A percentile compares a stretch with the other conserved stretches of the same genome.
Conservation (phyloP, 2,888 invertebrate species). For the Diabrotica balteata region DNA sequence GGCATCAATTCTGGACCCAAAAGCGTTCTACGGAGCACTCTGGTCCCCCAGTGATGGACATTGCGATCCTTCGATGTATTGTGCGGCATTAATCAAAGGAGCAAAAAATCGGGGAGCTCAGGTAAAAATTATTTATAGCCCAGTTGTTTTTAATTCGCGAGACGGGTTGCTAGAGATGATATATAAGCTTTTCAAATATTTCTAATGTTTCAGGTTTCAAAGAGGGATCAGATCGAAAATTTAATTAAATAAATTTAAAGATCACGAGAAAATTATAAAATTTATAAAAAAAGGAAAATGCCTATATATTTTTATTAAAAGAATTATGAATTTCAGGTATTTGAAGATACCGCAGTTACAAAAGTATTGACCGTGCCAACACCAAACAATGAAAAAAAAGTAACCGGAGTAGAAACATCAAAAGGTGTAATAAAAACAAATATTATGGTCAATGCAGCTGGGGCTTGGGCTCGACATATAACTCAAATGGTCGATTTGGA, state of each 20-base stretch:
- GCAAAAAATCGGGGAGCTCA: slow-evolving; percentile 51
- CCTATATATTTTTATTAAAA: too few relatives aligned
- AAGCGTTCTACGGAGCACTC: slow-evolving; percentile 77
- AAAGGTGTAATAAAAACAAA: slow-evolving; percentile 78
- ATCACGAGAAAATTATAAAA: too few relatives aligned
- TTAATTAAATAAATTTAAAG: too few relatives aligned
- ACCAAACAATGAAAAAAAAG: slow-evolving; percentile 70
- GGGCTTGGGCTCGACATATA: slow-evolving; percentile 83
- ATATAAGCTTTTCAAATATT: too few relatives aligned
- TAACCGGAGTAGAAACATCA: slow-evolving; percentile 79
- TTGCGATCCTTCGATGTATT: slow-evolving; percentile 84
- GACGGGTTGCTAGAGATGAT: too few relatives aligned
- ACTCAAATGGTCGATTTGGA: slow-evolving; percentile 71
- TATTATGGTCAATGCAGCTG: slow-evolving; percentile 80
- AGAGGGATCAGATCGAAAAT: too few relatives aligned
- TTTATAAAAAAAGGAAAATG: too few relatives aligned
- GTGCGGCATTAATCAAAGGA: slow-evolving; percentile 76
- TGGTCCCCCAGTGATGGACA: slow-evolving; percentile 83
- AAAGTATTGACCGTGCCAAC: slow-evolving; percentile 70
- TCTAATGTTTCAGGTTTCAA: too few relatives aligned
- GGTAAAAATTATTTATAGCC: slow-evolving; percentile 21
- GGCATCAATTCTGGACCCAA: slow-evolving; percentile 79
- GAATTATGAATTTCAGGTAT: slow-evolving; percentile 62
- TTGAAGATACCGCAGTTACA: slow-evolving; percentile 78
- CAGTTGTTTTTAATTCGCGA: too few relatives aligned